Conservation (phyloP, 2,888 invertebrate species). For the Automeris io region DNA sequence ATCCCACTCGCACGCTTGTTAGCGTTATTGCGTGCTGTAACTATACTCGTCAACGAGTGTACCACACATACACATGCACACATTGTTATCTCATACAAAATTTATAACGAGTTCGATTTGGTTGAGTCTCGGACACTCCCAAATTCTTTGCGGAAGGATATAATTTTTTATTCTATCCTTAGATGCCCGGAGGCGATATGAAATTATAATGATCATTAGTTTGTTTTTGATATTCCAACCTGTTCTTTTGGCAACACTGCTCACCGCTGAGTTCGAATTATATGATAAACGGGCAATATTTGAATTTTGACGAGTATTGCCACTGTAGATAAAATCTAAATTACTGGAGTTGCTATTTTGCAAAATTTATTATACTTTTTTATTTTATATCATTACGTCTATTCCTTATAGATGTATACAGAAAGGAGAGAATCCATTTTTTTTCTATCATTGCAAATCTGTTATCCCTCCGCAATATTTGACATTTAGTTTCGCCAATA, state of each 20-base stretch:
- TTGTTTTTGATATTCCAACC: slow-evolving; percentile 46
- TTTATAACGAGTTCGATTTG: slow-evolving; percentile 74
- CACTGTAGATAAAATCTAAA: no score
- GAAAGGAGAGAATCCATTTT: no score
- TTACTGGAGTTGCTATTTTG: no score
- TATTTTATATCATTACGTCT: no score
- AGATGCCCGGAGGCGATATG: slow-evolving; percentile 51
- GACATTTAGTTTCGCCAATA: no score
- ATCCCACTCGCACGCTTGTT: slow-evolving; percentile 70
- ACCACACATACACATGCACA: slow-evolving; percentile 72
- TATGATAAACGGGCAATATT: no score
- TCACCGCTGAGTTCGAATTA: slow-evolving; percentile 3
- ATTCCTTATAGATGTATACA: no score
- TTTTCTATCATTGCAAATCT: no score
- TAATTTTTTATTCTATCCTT: slow-evolving; percentile 47
- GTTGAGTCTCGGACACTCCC: slow-evolving; percentile 65
- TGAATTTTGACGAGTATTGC: no score
- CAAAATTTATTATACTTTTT: no score
- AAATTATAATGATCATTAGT: slow-evolving; percentile 54
- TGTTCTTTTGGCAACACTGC: slow-evolving; percentile 54
- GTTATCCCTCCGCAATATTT: no score
- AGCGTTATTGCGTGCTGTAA: slow-evolving; percentile 76
- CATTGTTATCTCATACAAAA: slow-evolving; percentile 75
- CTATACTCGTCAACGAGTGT: slow-evolving; percentile 72
- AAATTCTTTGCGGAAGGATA: slow-evolving; percentile 72